Percentiles rank a stretch among this genome's conserved stretches.
These are phyloP conservation scores for Zygaena filipendulae DNA, from an alignment of 2,888 invertebrate genomes.

Conservation along the genomic window DNA sequence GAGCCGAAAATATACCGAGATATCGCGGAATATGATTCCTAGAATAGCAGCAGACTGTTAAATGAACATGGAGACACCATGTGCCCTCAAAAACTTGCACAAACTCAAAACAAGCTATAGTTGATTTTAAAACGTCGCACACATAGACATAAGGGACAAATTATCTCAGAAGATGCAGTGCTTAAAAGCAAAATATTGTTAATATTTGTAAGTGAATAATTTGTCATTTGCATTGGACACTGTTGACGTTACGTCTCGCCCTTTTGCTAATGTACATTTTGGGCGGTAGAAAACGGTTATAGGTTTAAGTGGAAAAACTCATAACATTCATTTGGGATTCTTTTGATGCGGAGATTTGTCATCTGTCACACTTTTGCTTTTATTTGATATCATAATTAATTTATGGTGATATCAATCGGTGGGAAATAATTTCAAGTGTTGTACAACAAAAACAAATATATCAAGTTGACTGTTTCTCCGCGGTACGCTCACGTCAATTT, in stretches of 20 bases:
- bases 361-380: no score
- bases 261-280: constrained; percentile 50
- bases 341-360: no score
- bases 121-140: constrained; percentile 16
- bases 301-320: constrained; percentile 18
- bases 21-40: constrained; percentile 59
- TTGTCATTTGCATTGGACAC: constrained; percentile 51
- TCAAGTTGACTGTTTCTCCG: no score
- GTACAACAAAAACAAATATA: no score
- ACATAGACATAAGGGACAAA: constrained; percentile 20
- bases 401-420: no score
- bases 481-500: no score
- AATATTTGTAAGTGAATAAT: constrained; percentile 41
- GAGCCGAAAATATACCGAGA: constrained; percentile 51
- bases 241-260: constrained; percentile 51
- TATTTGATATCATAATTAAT: no score
- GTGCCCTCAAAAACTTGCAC: constrained; percentile 54
- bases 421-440: no score
- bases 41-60: constrained; percentile 67
- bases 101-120: constrained; percentile 22
- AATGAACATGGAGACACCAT: constrained; percentile 58
- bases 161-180: no score
- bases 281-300: constrained; percentile 26
- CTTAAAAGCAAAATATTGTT: constrained; percentile 13
- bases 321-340: no score